Base-by-base conservation (phyloP, 1,140 invertebrate species). In the Hylaeus volcanicus region DNA sequence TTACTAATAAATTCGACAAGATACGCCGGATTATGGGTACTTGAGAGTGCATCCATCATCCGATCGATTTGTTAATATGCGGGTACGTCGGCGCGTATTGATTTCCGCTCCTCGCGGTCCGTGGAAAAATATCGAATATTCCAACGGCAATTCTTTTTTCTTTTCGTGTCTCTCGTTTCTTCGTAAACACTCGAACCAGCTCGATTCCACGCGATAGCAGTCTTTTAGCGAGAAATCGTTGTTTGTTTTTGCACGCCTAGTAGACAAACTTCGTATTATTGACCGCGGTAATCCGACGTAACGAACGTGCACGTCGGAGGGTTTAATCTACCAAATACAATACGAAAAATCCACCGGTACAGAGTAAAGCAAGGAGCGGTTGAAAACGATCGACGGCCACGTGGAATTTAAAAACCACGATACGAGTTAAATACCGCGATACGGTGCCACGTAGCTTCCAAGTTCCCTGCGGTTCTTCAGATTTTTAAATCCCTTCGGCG, bases 291-390 rank as follows among this genome's bases (percentile, higher is more conserved):
- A 48, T 5, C 9, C 26, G 4, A 51, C 8, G 15, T 8, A 5
- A 51, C 14, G 65, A 9, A 5, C n/a, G 9, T 11, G 26, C 26
- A 15, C 45, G 1, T 8, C 9, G 45, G 43, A 68, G 53, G 15
- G 53, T 68, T n/a, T 68, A 68, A 68, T 68, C 65, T 68, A 9
- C 15, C 45, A n/a, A 68, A 68, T 68, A 68, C 45, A 37, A 14
- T 26, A 48, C 5, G 5, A 66, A 37, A 68, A 68, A 51, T 68
- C 0, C 1, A 5, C 15, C 2, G 45, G 8, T 68, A 12, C 9
- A 51, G 12, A 68, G 65, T 48, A 68, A 68, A 68, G 65, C n/a
- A 68, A 68, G 65, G 65, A 68, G 65, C 45, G 65, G 65, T 37
- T n/a, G 1, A 65, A 65, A 48, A 26, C 26, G 26, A 65, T 45